Conservation (phyloP, 2,113 vertebrate genomes). For the Clupea harengus region DNA sequence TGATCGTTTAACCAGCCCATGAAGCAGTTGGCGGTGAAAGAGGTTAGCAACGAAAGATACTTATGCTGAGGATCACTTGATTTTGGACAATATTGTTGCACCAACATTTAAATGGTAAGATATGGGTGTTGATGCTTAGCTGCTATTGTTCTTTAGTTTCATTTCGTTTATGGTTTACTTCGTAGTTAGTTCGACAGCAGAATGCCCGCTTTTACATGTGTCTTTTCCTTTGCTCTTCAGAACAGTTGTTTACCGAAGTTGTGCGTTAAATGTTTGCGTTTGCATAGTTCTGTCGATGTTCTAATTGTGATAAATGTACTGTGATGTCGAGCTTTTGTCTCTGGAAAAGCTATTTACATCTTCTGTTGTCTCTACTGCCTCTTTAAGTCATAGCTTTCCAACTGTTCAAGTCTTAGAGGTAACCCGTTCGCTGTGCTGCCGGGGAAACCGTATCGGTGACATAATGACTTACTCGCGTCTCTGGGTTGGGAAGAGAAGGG, state of each 20-base stretch:
- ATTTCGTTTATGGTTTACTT: background rate
- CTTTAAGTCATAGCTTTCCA: background rate
- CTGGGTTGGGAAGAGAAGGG: background rate
- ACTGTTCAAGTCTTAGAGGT: background rate
- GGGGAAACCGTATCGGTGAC: constrained; percentile 7
- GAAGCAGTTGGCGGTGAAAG: background rate
- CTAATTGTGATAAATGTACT: background rate
- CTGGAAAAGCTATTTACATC: background rate
- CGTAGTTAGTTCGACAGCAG: background rate
- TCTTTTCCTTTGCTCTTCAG: background rate
- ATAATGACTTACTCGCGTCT: background rate
- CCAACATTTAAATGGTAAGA: constrained; percentile 8
- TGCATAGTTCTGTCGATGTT: background rate
- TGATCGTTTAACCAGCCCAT: constrained; percentile 15
- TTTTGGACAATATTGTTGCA: background rate
- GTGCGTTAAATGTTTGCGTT: background rate
- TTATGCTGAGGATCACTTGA: background rate
- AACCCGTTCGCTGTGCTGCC: background rate
- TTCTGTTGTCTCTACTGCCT: background rate
- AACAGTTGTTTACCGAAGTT: background rate
- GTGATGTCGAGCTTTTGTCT: background rate
- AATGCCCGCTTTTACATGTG: background rate
- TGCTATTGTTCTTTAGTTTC: background rate
- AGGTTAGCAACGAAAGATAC: constrained; percentile 2
- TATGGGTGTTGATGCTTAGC: background rate